phyloP scores from a whole-genome alignment of 2,113 vertebrate genomes.

The zebrafish (Danio rerio) region DNA sequence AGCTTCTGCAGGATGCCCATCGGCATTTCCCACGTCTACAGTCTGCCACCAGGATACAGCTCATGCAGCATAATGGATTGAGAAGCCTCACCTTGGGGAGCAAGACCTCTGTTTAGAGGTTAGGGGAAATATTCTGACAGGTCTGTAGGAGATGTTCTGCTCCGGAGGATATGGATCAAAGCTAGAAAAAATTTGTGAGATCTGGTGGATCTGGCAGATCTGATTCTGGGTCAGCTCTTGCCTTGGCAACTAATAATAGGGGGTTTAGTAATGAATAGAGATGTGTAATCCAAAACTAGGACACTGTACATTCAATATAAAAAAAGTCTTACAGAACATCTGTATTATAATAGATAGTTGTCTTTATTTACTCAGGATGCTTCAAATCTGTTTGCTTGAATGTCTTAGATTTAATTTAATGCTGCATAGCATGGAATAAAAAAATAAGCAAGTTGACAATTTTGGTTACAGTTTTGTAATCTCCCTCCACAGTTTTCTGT shows the following conservation, averaged over 20 bases:
- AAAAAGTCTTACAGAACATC: too few species aligned
- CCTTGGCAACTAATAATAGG: constrained; percentile 7
- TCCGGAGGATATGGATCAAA: neutral
- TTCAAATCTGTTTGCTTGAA: too few species aligned
- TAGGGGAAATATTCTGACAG: constrained; percentile 13
- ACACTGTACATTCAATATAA: neutral
- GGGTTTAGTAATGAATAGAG: neutral
- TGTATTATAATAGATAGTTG: too few species aligned
- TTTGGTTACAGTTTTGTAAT: too few species aligned
- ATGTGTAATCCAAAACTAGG: neutral
- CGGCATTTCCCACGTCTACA: constrained; percentile 10
- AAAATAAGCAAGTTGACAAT: too few species aligned
- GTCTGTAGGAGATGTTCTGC: constrained; percentile 1
- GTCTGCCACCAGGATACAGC: neutral
- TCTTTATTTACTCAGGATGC: too few species aligned
- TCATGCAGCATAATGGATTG: neutral
- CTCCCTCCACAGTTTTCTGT: too few species aligned
- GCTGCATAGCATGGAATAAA: too few species aligned
- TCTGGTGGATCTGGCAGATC: neutral
- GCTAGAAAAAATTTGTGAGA: neutral
- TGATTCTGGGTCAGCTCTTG: neutral
- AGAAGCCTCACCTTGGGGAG: neutral
- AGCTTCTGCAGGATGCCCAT: constrained; percentile 1
- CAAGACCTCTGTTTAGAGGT: neutral
- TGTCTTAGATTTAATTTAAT: too few species aligned